Base-by-base conservation (phyloP, 2,113 vertebrate genomes). In the Trematocara stigmaticum region DNA sequence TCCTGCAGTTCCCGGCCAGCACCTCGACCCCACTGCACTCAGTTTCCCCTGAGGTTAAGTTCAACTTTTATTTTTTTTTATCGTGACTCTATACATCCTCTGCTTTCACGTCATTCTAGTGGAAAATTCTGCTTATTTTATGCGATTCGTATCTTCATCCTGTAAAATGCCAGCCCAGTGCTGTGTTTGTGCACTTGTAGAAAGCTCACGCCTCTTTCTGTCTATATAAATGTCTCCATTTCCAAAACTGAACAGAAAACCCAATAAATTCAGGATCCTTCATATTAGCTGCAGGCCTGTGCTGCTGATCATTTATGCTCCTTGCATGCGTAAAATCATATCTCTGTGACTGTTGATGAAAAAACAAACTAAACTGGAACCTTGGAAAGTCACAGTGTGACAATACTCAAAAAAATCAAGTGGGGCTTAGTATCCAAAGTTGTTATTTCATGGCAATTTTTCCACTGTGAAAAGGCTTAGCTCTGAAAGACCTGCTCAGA, bases 401-500 rank as follows among this genome's bases (percentile, higher is more conserved):
- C 9, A 49, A n/a, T 18, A 49, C 42, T 49, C 42, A n/a, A 49
- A 47, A 26, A 74, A 49, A 76, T n/a, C 42, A 76, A 76, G 23
- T 12, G 23, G 15, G 26, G 6, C 9, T 76, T 49, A 31, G 15
- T 31, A 76, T 49, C 26, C 42, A 31, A 18, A 76, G 23, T 49
- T 76, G 23, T 76, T 29, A 76, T 7, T 76, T 76, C 42, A 49
- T 1, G 9, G 42, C 69, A 76, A 18, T 76, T 76, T 76, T 76
- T 49, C 23, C 15, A 76, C 42, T 31, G 15, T 76, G 42, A 49
- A 76, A 47, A 78, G 18, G 18, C 31, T 35, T 78, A 35, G 56
- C 26, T 53, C 29, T 52, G 29, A 26, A 66, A 64, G 26, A 84
- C 29, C 83, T 84, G 49, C 83, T 61, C 45, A 79, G 47, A 59